Conservation (phyloP, 2,888 invertebrate species). For the Carabus problematicus region DNA sequence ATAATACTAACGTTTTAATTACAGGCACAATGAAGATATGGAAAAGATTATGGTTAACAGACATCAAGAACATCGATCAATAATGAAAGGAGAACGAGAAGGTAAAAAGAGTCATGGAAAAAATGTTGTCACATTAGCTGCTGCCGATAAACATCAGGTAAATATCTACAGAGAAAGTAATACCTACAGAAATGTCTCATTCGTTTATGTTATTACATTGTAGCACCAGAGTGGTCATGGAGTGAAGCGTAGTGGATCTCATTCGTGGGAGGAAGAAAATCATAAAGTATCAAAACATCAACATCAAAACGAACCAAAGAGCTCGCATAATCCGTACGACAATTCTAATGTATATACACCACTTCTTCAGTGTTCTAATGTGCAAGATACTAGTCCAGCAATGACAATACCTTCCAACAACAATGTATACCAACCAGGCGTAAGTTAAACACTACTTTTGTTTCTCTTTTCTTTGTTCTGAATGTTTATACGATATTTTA, state of each 20-base stretch:
- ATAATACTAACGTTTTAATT: conserved; percentile 42
- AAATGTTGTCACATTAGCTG: conserved; percentile 31
- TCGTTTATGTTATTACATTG: conserved; percentile 22
- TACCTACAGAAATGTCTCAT: background rate
- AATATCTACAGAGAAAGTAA: background rate
- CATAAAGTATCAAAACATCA: conserved; percentile 65
- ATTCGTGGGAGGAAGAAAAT: conserved; percentile 67
- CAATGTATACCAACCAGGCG: conserved; percentile 27
- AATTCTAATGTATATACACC: conserved; percentile 12
- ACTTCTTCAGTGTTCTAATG: conserved; percentile 13
- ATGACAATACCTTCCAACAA: conserved; percentile 22
- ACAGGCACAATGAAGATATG: conserved; percentile 83
- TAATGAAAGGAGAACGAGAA: conserved; percentile 58
- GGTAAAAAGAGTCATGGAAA: conserved; percentile 52
- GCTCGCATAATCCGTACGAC: conserved; percentile 9
- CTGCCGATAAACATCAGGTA: conserved; percentile 41
- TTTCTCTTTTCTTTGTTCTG: background rate
- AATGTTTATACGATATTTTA: no score
- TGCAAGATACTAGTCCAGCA: conserved; percentile 22
- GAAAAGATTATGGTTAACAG: conserved; percentile 77
- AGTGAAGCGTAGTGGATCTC: conserved; percentile 68
- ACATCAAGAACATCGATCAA: conserved; percentile 69
- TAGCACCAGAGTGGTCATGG: conserved; percentile 60
- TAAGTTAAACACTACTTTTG: conserved; percentile 10
- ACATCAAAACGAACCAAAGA: conserved; percentile 52